phyloP scores from a whole-genome alignment of 64 coral and sea anemone genomes.

The Astreopora myriophthalma region DNA sequence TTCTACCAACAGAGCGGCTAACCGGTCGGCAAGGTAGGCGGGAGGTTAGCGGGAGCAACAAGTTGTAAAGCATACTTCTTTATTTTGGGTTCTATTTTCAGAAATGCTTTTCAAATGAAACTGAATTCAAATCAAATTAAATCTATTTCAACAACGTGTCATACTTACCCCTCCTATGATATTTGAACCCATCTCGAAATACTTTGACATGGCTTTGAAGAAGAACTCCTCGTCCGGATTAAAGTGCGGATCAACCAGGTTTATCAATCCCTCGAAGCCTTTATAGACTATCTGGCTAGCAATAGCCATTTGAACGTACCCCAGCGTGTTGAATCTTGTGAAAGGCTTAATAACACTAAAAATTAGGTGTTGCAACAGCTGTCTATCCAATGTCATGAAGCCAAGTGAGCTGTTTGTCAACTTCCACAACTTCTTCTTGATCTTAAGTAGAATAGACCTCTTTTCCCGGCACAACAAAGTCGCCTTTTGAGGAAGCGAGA shows the following conservation, averaged over 20 bases:
- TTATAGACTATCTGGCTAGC: no score
- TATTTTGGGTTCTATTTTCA: neutral
- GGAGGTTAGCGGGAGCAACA: no score
- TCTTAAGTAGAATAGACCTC: neutral
- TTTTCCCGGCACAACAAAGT: neutral
- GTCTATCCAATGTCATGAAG: neutral
- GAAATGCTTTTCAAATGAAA: neutral
- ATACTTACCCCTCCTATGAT: slow-evolving; percentile 6
- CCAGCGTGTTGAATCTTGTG: neutral
- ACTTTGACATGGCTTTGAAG: neutral
- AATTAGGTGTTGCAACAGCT: neutral
- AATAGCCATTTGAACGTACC: neutral
- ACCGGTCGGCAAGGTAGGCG: no score
- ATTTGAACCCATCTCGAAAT: neutral
- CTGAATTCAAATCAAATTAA: neutral
- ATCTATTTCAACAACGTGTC: no score
- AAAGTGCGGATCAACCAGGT: no score
- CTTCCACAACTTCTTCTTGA: neutral
- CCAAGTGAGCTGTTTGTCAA: neutral
- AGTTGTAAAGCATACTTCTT: no score
- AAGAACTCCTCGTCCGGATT: neutral
- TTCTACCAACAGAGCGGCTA: no score
- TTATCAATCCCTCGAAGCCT: no score
- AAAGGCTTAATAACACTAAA: neutral
- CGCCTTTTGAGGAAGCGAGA: neutral